Base-by-base conservation (phyloP, 2,113 vertebrate genomes). In the Perognathus longimembris region DNA sequence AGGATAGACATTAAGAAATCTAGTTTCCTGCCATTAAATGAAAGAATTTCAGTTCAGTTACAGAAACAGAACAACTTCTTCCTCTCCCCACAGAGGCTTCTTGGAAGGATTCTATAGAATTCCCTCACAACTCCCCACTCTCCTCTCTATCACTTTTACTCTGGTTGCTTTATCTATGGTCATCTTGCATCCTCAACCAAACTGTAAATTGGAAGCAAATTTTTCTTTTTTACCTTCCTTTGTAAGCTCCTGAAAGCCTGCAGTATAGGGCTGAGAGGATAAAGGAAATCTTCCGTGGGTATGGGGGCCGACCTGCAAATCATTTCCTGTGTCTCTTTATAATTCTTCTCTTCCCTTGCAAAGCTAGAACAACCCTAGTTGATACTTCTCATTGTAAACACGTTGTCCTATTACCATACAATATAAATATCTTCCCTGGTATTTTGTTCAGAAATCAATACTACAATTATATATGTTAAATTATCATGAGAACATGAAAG, bases 401-500 rank as follows among this genome's bases (percentile, higher is more conserved):
- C 89, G 69, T 66, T 34, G 57, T 76, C 7, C 36, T 36, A 61
- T 34, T 26, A 22, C 28, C 22, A 61, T 2, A 45, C 12, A 70
- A 42, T 26, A 57, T 59, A 32, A 77, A 4, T 80, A 38, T 64
- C 70, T 38, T 7, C n/a, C 22, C n/a, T 6, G 57, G 59, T 42
- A 89, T 66, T 64, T 82, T 89, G 36, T 74, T 70, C 59, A 61
- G 50, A 88, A 91, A 93, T 91, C 8, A 54, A 45, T 45, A 45
- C 50, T 5, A 66, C 61, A 64, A 79, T 12, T 64, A 8, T 32
- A 5, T 70, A 69, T 54, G 8, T 92, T 66, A 75, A 64, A 85
- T 78, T 32, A 74, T 69, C 38, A 91, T 2, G 32, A 78, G 32
- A 81, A 81, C 22, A 81, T 76, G 59, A 86, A 81, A 4, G 45